phyloP scores from a whole-genome alignment of 2,888 invertebrate species.

The Acrocera orbiculus region DNA sequence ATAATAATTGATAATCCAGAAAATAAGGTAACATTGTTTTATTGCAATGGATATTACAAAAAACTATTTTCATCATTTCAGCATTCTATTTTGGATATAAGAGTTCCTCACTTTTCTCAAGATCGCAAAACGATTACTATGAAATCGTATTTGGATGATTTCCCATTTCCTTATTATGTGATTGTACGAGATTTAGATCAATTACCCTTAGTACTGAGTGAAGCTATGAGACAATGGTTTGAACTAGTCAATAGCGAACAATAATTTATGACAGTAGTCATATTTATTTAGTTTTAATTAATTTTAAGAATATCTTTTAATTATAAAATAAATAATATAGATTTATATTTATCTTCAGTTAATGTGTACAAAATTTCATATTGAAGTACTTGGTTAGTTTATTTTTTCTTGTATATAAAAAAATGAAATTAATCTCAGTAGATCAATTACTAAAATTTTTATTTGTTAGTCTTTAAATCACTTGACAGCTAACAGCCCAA shows the following conservation, averaged over 20 bases:
- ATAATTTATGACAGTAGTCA: no score
- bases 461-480: no score
- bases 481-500: no score
- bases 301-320: no score
- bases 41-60: conserved; percentile 2
- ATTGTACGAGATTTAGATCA: conserved; percentile 77
- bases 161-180: conserved; percentile 96
- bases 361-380: no score
- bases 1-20: conserved; percentile 88
- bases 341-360: no score
- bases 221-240: conserved; percentile 97
- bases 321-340: no score
- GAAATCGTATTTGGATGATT: conserved; percentile 77
- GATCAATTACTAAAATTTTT: no score
- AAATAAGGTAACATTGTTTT: conserved; percentile 46
- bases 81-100: conserved; percentile 83
- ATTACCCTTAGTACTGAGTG: conserved; percentile 79
- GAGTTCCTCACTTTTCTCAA: conserved; percentile 52
- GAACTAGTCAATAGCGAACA: conserved; percentile 57
- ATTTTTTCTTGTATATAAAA: no score
- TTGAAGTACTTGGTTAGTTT: no score
- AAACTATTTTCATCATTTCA: conserved; percentile 29
- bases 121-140: conserved; percentile 43
- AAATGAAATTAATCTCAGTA: no score
- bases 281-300: no score